Percentiles rank a stretch among this genome's conserved stretches.
These are phyloP conservation scores for Stigmatopora argus DNA, from an alignment of 2,113 vertebrate genomes.

Conservation along the genomic window DNA sequence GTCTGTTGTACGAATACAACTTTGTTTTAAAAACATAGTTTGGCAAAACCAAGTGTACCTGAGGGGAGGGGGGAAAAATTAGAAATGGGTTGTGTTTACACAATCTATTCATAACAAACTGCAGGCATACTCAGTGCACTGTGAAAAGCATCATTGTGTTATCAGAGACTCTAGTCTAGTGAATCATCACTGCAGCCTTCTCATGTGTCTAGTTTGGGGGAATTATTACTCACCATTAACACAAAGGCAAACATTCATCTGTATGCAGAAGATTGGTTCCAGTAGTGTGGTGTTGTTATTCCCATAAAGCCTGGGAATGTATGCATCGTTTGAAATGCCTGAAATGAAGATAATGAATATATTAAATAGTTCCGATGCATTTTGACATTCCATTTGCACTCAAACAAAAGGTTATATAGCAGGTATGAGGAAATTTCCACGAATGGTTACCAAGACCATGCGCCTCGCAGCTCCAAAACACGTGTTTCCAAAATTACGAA, in stretches of 20 bases:
- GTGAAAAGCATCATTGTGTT: slow-evolving; percentile 53
- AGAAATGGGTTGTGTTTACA: not conserved
- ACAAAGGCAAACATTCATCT: not conserved
- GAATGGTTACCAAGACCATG: not conserved
- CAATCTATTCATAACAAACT: not conserved
- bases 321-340: too few species aligned
- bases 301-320: too few species aligned
- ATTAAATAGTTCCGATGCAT: too few species aligned
- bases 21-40: not conserved
- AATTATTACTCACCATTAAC: slow-evolving; percentile 13
- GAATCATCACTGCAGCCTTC: slow-evolving; percentile 43
- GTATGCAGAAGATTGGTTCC: not conserved
- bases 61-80: not conserved
- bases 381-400: too few species aligned
- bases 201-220: too few species aligned
- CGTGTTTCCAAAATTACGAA: not conserved
- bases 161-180: slow-evolving; percentile 64
- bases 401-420: too few species aligned
- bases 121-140: slow-evolving; percentile 46
- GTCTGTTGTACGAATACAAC: too few species aligned
- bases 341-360: too few species aligned
- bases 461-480: not conserved
- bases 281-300: not conserved
- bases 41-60: not conserved
- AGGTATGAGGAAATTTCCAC: not conserved